Percentiles rank a stretch among this genome's conserved stretches.
Evolutionary conservation across 2,888 invertebrate species (phyloP).

Genomic region (Lysandra bellargus): DNA sequence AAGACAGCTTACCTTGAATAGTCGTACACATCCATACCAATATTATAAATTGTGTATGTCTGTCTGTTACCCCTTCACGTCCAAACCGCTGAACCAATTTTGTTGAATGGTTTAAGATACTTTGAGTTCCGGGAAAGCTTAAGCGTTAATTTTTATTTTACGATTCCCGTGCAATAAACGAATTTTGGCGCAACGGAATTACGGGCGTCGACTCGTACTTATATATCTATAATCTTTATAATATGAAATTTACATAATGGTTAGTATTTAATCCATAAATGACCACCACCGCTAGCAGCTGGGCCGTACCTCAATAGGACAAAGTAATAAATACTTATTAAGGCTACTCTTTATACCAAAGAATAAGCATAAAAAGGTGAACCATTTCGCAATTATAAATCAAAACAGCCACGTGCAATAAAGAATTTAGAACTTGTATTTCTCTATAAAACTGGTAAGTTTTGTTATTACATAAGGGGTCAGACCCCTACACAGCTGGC

Average conservation of each 20-base stretch:
- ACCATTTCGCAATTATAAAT: neutral
- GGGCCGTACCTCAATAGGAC: neutral
- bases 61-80: no score
- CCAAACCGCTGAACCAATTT: no score
- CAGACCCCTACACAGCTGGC: constrained; percentile 31
- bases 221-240: neutral
- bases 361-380: constrained; percentile 6
- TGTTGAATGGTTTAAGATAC: no score
- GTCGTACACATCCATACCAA: no score
- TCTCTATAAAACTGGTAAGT: constrained; percentile 29
- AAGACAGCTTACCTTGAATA: no score
- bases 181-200: no score
- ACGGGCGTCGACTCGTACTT: no score
- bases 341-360: neutral
- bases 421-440: constrained; percentile 14
- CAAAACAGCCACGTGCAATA: neutral
- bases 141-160: no score
- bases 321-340: neutral
- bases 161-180: no score
- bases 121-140: no score
- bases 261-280: neutral
- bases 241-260: no score
- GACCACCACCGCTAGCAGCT: neutral
- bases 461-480: constrained; percentile 36
- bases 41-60: no score